Evolutionary conservation across 1,140 invertebrate genomes (phyloP), one percentile per base, ranked within the genome.

Genomic region (Augochlora pura): DNA sequence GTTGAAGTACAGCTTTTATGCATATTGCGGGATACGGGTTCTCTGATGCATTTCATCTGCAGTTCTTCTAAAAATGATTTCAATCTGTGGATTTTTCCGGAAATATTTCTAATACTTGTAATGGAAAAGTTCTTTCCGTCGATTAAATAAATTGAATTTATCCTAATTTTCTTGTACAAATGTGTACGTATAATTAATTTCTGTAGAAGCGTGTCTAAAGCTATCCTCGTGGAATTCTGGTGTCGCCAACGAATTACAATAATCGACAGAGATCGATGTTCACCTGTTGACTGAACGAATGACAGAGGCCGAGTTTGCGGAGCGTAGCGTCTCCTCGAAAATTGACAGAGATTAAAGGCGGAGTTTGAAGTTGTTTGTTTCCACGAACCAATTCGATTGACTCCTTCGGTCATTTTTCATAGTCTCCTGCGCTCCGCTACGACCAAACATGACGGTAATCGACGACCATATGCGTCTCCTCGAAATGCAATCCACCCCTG

Each of bases 321-420:
- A 57, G n/a, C n/a, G 5, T n/a, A 2, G 18, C 54, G 2, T 57
- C 21, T 0, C 54, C 5, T 8, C n/a, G 5, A 9, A 57, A 21
- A 8, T 57, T 57, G 54, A 57, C 54, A 57, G 6, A n/a, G 54
- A 57, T 57, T 57, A 57, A 57, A 21, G 54, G 7, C 21, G 21
- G 54, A 8, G 54, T 57, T 57, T 57, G 54, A 57, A 57, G 54
- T 57, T 57, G 21, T n/a, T 57, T 57, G 54, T 57, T 57, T 57
- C 54, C 54, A 9, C n/a, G 18, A 21, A n/a, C n/a, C 18, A 9
- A 57, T 57, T n/a, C 54, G 18, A 57, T n/a, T 57, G 54, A 57
- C 54, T n/a, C 21, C 18, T n/a, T 9, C 8, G 18, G 21, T n/a
- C 54, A 57, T 57, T n/a, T 57, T 57, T 57, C n/a, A n/a, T n/a